A percentile compares a stretch with the other conserved stretches of the same genome.
Evolutionary conservation across 2,797 vertebrate species (phyloP).

Genomic region (Myotis findleyi): DNA sequence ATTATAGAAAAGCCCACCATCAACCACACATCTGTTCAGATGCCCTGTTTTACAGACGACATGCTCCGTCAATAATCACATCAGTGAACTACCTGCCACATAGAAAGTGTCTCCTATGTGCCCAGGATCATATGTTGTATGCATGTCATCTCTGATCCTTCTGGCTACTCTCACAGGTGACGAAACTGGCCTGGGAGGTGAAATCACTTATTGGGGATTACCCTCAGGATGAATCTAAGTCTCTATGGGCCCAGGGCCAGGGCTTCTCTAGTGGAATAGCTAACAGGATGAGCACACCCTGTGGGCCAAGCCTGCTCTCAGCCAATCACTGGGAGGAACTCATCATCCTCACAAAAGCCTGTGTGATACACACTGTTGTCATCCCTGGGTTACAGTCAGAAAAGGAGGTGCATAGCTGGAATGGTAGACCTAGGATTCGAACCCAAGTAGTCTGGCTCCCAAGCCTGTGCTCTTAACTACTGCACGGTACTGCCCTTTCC

Average conservation of each 20-base stretch:
- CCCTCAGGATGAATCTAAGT: background rate
- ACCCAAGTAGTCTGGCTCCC: background rate
- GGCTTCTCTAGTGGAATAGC: background rate
- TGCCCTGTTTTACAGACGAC: background rate
- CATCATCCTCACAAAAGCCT: background rate
- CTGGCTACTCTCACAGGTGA: background rate
- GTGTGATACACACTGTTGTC: fast-evolving
- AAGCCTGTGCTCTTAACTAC: background rate
- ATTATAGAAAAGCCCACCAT: background rate
- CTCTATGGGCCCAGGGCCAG: background rate
- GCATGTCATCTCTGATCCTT: background rate
- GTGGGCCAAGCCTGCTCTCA: background rate
- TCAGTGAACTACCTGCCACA: background rate
- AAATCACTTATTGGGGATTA: background rate
- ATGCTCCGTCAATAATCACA: fast-evolving
- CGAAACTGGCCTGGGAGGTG: background rate
- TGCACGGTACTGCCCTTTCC: background rate
- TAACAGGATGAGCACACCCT: background rate
- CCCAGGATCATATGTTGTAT: background rate
- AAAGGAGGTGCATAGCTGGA: background rate
- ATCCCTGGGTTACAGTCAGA: background rate
- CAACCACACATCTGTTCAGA: background rate
- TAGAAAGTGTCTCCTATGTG: fast-evolving
- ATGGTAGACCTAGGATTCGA: background rate
- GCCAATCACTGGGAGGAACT: background rate